These are phyloP conservation scores for Calliphora vomitoria DNA, from an alignment of 2,888 invertebrate species.

Conservation along the genomic window DNA sequence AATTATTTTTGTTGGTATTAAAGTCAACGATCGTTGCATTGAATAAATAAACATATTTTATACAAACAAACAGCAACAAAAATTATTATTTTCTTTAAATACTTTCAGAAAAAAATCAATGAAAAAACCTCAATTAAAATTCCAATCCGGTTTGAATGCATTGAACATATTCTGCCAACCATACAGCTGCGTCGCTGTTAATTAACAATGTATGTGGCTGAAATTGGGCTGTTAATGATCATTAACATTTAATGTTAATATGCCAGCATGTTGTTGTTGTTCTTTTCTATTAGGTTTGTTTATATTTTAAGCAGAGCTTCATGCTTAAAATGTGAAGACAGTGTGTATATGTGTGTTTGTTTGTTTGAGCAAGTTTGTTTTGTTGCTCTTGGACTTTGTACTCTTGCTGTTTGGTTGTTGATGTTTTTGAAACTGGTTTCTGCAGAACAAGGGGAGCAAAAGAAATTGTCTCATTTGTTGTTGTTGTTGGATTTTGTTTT, in stretches of 20 bases:
- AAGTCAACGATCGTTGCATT: not conserved
- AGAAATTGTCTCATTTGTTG: not conserved
- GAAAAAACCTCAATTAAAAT: not conserved
- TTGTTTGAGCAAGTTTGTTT: not conserved
- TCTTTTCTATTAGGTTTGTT: not conserved
- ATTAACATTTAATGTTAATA: too few species aligned
- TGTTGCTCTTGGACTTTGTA: not conserved
- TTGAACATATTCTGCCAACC: not conserved
- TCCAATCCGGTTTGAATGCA: not conserved
- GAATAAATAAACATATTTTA: not conserved
- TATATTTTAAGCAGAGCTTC: not conserved
- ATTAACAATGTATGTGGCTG: not conserved
- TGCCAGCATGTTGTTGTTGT: too few species aligned
- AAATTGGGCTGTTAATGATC: too few species aligned
- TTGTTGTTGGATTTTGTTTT: not conserved
- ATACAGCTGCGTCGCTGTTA: not conserved
- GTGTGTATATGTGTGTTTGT: not conserved
- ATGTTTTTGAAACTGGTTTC: not conserved
- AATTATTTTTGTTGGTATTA: not conserved
- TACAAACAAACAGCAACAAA: not conserved
- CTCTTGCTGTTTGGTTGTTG: not conserved
- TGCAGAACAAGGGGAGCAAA: not conserved
- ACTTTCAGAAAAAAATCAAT: not conserved
- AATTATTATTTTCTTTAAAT: not conserved
- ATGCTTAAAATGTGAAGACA: not conserved